phyloP scores from a whole-genome alignment of 2,888 invertebrate species.

The Hirtodrosophila cameraria region DNA sequence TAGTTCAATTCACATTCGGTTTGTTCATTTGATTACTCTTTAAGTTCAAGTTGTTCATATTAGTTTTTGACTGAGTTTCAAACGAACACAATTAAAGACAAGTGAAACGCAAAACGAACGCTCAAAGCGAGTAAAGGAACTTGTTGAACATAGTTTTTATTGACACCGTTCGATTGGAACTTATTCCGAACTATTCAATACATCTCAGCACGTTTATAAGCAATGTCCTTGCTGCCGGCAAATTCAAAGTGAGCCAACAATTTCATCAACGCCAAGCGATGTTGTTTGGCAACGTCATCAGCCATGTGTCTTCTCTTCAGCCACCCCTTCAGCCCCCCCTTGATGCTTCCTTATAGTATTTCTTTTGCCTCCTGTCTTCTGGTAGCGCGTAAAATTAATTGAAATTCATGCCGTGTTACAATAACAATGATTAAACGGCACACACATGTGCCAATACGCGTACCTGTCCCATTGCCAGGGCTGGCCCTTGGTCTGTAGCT shows the following conservation, averaged over 20 bases:
- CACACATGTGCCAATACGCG: slow-evolving; percentile 47
- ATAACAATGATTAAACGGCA: slow-evolving; percentile 79
- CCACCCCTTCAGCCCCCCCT: neutral
- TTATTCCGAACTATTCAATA: too few relatives aligned
- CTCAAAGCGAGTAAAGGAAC: too few relatives aligned
- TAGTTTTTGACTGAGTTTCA: too few relatives aligned
- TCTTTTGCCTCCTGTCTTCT: slow-evolving; percentile 36
- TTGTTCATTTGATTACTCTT: too few relatives aligned
- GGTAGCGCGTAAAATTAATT: slow-evolving; percentile 78
- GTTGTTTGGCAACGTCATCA: slow-evolving; percentile 47
- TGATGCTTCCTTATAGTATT: neutral
- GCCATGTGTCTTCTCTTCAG: slow-evolving; percentile 1
- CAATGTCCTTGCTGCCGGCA: slow-evolving; percentile 80
- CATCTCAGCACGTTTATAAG: neutral
- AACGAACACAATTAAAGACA: too few relatives aligned
- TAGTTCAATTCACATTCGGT: too few relatives aligned
- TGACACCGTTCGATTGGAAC: too few relatives aligned
- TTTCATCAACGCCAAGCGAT: slow-evolving; percentile 74
- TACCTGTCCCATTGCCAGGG: slow-evolving; percentile 43
- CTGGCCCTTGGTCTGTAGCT: slow-evolving; percentile 45
- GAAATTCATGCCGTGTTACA: slow-evolving; percentile 77
- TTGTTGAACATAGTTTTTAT: too few relatives aligned
- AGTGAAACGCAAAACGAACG: too few relatives aligned
- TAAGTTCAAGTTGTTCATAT: too few relatives aligned
- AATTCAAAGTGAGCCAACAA: slow-evolving; percentile 78